Evolutionary conservation across 2,113 vertebrate genomes (phyloP), one percentile per base, ranked within the genome.

Genomic region (Otocyon megalotis): DNA sequence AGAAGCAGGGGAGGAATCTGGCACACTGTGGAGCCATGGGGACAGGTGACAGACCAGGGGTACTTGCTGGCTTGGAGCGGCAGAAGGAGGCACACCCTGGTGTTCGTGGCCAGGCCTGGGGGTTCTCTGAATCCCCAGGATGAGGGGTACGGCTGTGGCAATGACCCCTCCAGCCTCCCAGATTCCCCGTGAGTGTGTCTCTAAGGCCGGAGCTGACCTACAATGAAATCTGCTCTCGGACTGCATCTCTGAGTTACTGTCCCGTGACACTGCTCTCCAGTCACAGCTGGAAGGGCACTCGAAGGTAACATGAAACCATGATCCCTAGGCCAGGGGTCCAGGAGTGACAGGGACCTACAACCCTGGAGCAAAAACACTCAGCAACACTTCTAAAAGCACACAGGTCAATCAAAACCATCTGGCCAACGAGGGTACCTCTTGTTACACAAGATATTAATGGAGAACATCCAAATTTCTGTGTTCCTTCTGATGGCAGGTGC

Each of bases 11-110:
- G 56, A 81, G 50, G 30, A 26, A 9, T 4, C 54, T 8, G 30
- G 0, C 8, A 9, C 30, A 19, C 37, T 0, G 16, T 0, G 2
- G 28, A 3, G 8, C 10, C 3, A 3, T 0, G 8, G 77, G 43
- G 43, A 48, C 30, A 48, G 24, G 30, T 76, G 77, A 28, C 11
- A 71, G 35, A 6, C 74, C 8, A 13, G 43, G 69, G 0, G 60
- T 37, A 24, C 77, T 37, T 3, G 3, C 24, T 15, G 82, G 30
- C 32, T 28, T 28, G 71, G 20, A 15, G 19, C 16, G 56, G 35
- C 71, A 20, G 13, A 76, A 32, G 26, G 16, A 15, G 58, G 48
- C 12, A 8, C 3, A 22, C 8, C 56, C 62, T 50, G 37, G 72
- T n/a, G 54, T 56, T 56, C 53, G 43, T 1, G 10, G 53, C 72